A percentile compares a stretch with the other conserved stretches of the same genome.
phyloP scores from a whole-genome alignment of 2,113 vertebrate genomes.

The Catharus bicknelli region DNA sequence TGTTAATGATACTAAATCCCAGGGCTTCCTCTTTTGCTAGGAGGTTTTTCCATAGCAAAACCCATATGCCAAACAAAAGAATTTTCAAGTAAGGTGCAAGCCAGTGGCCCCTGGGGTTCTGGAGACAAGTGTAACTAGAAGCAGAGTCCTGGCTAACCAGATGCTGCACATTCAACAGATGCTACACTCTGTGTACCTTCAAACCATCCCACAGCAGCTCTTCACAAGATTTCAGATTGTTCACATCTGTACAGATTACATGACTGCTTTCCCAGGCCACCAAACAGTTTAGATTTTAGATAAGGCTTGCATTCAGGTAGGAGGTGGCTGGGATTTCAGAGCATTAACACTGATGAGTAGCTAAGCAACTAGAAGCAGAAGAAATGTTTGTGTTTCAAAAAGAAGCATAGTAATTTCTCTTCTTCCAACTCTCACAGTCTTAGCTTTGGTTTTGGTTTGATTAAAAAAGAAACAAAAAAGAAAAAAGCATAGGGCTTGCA shows the following conservation, averaged over 20 bases:
- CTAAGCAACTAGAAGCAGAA: conserved; percentile 9
- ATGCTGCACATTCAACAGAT: neutral
- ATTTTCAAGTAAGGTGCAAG: neutral
- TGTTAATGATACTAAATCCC: neutral
- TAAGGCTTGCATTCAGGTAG: neutral
- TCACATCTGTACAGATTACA: neutral
- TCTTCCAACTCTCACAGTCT: neutral
- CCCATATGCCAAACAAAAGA: neutral
- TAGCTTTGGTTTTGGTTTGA: neutral
- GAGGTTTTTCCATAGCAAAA: neutral
- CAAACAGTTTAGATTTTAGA: neutral
- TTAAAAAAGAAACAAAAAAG: neutral
- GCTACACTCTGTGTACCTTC: neutral
- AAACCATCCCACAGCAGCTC: neutral
- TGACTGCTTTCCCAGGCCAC: neutral
- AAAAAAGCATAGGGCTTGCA: conserved; percentile 17
- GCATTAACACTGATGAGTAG: neutral
- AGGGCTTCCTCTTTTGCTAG: neutral
- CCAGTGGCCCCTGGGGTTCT: neutral
- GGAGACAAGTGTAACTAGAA: neutral
- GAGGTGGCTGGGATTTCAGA: neutral
- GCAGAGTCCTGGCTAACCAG: no score
- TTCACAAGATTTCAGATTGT: neutral
- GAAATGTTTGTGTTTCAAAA: neutral
- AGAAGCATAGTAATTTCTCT: conserved; percentile 18